Conservation (phyloP, 2,888 invertebrate genomes). For the Sarcophaga subvicina region DNA sequence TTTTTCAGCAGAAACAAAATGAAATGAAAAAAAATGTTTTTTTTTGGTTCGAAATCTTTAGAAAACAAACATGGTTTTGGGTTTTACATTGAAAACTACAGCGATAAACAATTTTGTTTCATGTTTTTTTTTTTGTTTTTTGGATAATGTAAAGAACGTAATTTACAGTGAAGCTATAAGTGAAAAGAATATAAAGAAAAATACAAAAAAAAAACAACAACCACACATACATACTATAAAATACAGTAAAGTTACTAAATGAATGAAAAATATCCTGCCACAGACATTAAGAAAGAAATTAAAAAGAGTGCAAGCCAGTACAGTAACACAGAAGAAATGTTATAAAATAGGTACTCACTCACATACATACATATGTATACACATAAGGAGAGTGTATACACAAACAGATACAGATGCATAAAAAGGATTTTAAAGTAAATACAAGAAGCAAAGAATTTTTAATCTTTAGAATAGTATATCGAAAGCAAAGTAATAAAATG, state of each 20-base stretch:
- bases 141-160: conserved; percentile 39
- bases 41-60: not conserved
- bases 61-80: not conserved
- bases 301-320: conserved; percentile 29
- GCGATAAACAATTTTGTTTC: too few species aligned
- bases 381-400: not conserved
- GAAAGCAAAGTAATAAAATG: conserved; percentile 54
- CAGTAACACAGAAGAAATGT: conserved; percentile 33
- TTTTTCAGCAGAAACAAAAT: conserved; percentile 33
- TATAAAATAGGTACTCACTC: conserved; percentile 32
- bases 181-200: conserved; percentile 14
- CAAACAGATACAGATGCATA: conserved; percentile 41
- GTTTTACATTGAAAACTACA: too few species aligned
- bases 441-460: not conserved
- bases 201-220: conserved; percentile 35
- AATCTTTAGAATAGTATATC: not conserved
- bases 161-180: not conserved
- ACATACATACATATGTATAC: conserved; percentile 23
- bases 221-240: conserved; percentile 62
- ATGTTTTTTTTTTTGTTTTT: conserved; percentile 35
- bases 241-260: conserved; percentile 67
- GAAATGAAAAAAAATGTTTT: not conserved
- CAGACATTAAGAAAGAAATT: conserved; percentile 59
- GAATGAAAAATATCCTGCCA: conserved; percentile 69
- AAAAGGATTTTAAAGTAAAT: not conserved